A percentile compares a stretch with the other conserved stretches of the same genome.
phyloP scores from a whole-genome alignment of 2,888 invertebrate species.

The Beris morrisii region DNA sequence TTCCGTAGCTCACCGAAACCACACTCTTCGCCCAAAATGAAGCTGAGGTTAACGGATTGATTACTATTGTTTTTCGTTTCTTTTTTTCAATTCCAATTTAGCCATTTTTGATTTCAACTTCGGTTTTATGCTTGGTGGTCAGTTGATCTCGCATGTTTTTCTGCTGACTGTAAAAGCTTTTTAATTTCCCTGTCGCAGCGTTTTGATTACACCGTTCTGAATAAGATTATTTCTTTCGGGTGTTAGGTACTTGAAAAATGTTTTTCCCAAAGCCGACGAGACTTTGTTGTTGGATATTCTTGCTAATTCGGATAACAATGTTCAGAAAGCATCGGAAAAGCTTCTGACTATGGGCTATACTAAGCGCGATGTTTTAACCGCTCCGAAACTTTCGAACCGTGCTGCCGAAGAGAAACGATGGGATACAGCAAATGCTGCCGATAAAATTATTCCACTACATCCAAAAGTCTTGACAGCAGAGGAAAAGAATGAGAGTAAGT shows the following conservation, averaged over 20 bases:
- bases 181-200: background rate
- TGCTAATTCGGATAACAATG: conserved; percentile 86
- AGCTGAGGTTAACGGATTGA: conserved; percentile 70
- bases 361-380: conserved; percentile 72
- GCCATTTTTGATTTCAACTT: conserved; percentile 13
- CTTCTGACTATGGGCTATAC: conserved; percentile 78
- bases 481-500: conserved; percentile 71
- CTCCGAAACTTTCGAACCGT: conserved; percentile 59
- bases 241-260: conserved; percentile 82
- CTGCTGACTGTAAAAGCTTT: too few relatives aligned
- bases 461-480: conserved; percentile 68
- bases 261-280: conserved; percentile 89
- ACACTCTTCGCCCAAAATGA: conserved; percentile 89
- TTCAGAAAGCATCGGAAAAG: conserved; percentile 83
- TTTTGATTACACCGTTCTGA: background rate
- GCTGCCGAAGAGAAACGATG: conserved; percentile 48
- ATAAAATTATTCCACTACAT: conserved; percentile 53
- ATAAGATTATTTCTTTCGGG: conserved; percentile 35
- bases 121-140: conserved; percentile 23
- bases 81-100: conserved; percentile 20
- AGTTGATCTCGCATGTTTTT: too few relatives aligned
- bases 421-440: conserved; percentile 41
- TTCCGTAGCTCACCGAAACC: conserved; percentile 64
- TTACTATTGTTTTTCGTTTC: conserved; percentile 28
- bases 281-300: conserved; percentile 80